These are phyloP conservation scores for Drosophila dives DNA, from an alignment of 2,888 invertebrate species.

Conservation along the genomic window DNA sequence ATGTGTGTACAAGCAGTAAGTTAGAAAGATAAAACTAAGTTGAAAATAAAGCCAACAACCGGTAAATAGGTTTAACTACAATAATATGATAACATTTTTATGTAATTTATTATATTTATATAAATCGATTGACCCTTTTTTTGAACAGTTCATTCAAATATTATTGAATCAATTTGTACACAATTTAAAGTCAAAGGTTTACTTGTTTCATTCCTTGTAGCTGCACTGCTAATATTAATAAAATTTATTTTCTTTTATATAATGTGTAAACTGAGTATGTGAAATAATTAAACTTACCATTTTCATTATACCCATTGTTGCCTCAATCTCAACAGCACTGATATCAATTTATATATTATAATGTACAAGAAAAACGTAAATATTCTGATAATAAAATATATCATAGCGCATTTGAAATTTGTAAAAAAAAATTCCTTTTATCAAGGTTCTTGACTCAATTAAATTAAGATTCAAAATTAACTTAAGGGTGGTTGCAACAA, in stretches of 20 bases:
- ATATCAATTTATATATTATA: conserved; percentile 36
- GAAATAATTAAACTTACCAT: conserved; percentile 79
- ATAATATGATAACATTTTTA: conserved; percentile 78
- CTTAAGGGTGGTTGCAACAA: not conserved
- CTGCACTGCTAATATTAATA: conserved; percentile 81
- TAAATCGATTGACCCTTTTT: conserved; percentile 73
- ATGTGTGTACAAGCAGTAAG: conserved; percentile 69
- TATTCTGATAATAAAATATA: conserved; percentile 38
- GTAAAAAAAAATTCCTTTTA: not conserved
- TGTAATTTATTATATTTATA: conserved; percentile 82
- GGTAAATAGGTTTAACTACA: conserved; percentile 71
- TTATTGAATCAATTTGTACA: conserved; percentile 72
- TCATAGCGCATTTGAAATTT: conserved; percentile 28
- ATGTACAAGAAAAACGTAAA: conserved; percentile 30
- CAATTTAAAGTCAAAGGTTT: conserved; percentile 77
- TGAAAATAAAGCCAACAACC: conserved; percentile 67
- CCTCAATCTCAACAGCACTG: conserved; percentile 55
- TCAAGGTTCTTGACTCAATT: not conserved
- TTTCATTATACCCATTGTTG: conserved; percentile 71
- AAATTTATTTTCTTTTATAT: conserved; percentile 78
- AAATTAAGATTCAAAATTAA: not conserved
- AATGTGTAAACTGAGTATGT: conserved; percentile 78
- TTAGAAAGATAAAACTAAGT: conserved; percentile 57
- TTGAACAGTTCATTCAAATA: conserved; percentile 67
- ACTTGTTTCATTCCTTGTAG: conserved; percentile 83